Conservation (phyloP, 37 sponge, comb jelly and placozoan species). For the Crambe crambe region DNA sequence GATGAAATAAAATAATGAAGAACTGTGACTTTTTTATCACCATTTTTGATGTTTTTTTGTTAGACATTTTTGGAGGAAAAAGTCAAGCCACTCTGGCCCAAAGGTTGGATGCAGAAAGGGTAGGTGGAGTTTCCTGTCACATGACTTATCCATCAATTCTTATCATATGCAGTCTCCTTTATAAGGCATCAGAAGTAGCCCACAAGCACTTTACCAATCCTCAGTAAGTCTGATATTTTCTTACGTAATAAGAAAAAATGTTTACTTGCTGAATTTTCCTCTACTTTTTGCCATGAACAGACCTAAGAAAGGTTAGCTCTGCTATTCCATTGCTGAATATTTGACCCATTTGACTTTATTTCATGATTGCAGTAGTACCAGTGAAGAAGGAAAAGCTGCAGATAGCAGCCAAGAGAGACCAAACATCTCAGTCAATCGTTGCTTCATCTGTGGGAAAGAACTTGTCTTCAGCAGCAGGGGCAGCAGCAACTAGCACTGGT, state of each 20-base stretch:
- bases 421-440: background rate
- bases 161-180: conserved; percentile 36
- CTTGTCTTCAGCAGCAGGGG: too few relatives aligned
- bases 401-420: background rate
- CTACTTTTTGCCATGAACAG: background rate
- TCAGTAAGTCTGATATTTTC: conserved; percentile 8
- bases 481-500: too few relatives aligned
- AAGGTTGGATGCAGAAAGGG: conserved; percentile 82
- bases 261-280: background rate
- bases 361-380: background rate
- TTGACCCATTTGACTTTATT: background rate
- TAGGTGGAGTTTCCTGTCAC: conserved; percentile 2
- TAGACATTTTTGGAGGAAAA: conserved; percentile 68
- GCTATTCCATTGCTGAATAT: too few relatives aligned
- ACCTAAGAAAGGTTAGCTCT: conserved; percentile 16
- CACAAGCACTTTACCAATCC: conserved; percentile 49
- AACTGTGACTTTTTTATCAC: background rate
- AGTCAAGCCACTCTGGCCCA: conserved; percentile 77
- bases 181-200: conserved; percentile 53
- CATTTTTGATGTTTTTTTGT: background rate
- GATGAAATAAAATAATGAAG: background rate
- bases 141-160: background rate
- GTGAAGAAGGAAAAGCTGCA: conserved; percentile 16
- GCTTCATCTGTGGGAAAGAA: background rate
- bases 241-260: background rate